A percentile compares a stretch with the other conserved stretches of the same genome.
phyloP scores from a whole-genome alignment of 2,888 invertebrate species.

The Luperina testacea region DNA sequence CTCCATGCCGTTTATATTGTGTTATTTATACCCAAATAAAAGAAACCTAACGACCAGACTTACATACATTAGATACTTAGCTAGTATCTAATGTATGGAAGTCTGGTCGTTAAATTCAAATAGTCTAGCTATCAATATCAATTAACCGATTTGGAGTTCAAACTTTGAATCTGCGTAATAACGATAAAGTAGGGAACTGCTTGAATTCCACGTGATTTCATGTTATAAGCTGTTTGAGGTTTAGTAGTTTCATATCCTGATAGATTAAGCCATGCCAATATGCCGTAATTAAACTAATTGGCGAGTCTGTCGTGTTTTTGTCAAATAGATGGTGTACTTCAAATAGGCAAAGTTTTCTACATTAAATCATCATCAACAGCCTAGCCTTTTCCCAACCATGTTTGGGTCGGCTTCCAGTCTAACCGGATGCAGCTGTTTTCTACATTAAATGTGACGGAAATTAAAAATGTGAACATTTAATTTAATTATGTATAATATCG shows the following conservation, averaged over 20 bases:
- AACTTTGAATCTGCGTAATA: constrained; percentile 43
- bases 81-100: constrained; percentile 8
- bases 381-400: no score
- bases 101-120: constrained; percentile 32
- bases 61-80: no score
- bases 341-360: no score
- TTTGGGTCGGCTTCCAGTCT: no score
- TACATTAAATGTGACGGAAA: background rate
- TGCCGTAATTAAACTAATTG: background rate
- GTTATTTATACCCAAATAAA: constrained; percentile 2
- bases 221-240: constrained; percentile 45
- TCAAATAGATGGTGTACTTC: background rate
- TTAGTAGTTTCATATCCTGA: constrained; percentile 27
- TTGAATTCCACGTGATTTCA: constrained; percentile 37
- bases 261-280: constrained; percentile 6
- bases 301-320: background rate
- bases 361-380: no score
- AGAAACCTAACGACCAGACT: no score
- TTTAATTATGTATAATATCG: background rate
- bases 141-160: constrained; percentile 42
- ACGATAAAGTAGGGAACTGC: constrained; percentile 35
- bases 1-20: background rate
- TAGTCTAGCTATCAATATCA: constrained; percentile 39
- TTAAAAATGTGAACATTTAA: no score
- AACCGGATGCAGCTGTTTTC: background rate